A percentile compares a stretch with the other conserved stretches of the same genome.
Conservation (phyloP, 2,113 vertebrate species). For the Terrapene triunguis region DNA sequence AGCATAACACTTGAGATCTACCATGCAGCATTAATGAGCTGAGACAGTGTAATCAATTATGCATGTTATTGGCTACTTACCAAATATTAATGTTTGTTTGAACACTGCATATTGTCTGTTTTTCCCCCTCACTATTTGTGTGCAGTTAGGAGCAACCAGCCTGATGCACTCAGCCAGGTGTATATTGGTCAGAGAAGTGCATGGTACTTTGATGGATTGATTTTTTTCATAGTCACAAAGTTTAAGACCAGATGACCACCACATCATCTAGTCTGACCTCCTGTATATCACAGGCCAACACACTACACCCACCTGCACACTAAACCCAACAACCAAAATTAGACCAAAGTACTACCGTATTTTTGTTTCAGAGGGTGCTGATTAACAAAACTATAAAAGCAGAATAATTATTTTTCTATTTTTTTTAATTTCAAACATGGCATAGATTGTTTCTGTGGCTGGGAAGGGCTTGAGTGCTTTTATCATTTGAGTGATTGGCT, state of each 20-base stretch:
- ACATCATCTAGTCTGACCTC: not conserved
- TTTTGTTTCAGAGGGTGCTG: not conserved
- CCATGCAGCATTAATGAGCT: not conserved
- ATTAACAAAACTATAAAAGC: not conserved
- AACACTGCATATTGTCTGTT: not conserved
- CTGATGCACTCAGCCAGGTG: not conserved
- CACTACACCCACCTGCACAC: not conserved
- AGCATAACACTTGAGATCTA: not conserved
- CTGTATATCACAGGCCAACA: not conserved
- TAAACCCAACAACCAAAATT: not conserved
- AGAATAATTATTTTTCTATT: not conserved
- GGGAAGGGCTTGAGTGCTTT: not conserved
- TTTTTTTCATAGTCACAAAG: not conserved
- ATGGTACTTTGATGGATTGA: not conserved
- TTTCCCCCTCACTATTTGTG: not conserved
- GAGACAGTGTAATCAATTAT: rapidly evolving
- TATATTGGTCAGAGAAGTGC: not conserved
- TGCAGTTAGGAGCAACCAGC: not conserved
- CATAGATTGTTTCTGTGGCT: not conserved
- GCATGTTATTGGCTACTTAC: not conserved
- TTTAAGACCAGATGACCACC: not conserved
- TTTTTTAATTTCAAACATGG: not conserved
- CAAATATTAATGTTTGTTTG: not conserved
- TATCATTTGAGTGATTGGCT: not conserved
- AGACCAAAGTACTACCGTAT: not conserved